Percentiles rank a stretch among this genome's conserved stretches.
These are phyloP conservation scores for Gobius niger DNA, from an alignment of 2,113 vertebrate species.

Conservation along the genomic window DNA sequence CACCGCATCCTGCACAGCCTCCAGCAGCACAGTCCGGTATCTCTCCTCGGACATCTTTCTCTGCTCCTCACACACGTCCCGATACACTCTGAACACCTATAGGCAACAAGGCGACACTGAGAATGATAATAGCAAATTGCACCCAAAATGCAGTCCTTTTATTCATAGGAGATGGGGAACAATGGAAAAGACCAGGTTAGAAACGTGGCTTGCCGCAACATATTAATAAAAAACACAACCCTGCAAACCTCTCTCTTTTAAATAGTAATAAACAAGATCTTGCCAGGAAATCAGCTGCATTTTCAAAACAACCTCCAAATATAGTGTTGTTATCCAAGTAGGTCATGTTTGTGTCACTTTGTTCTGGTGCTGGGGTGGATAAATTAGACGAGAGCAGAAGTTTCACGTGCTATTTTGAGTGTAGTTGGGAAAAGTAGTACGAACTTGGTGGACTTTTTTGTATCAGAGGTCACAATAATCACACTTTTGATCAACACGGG, in stretches of 20 bases:
- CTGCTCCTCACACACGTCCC: conserved; percentile 75
- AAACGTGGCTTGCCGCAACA: background rate
- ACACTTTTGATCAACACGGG: too few species aligned
- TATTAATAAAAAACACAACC: background rate
- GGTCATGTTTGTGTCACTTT: background rate
- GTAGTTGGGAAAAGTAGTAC: background rate
- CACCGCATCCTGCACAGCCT: conserved; percentile 73
- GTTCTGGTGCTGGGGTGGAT: background rate
- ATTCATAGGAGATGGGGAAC: too few species aligned
- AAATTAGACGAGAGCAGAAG: background rate
- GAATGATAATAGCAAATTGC: too few species aligned
- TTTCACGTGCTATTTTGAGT: background rate
- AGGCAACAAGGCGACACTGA: background rate
- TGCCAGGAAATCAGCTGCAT: background rate
- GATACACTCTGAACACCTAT: conserved; percentile 83
- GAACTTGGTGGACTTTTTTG: too few species aligned
- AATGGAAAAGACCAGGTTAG: background rate
- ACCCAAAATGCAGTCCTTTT: too few species aligned
- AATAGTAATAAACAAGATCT: background rate
- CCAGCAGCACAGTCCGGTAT: conserved; percentile 75
- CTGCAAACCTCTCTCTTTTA: background rate
- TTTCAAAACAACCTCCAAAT: background rate
- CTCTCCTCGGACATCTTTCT: conserved; percentile 64
- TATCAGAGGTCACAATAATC: too few species aligned
- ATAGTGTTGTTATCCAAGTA: background rate